Conservation (phyloP, 2,797 vertebrate genomes). For the Microchirus variegatus region DNA sequence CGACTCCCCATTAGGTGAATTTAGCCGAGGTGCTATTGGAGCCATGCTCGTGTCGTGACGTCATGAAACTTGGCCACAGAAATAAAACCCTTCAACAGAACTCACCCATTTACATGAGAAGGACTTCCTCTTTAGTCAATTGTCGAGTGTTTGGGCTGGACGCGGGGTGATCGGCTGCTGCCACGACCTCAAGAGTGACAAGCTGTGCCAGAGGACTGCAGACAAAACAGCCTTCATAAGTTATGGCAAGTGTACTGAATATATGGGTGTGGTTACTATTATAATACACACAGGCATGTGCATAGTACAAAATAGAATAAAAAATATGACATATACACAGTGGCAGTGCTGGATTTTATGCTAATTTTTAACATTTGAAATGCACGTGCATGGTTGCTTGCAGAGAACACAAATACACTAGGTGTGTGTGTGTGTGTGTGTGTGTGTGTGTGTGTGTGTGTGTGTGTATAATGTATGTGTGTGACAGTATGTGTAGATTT, state of each 20-base stretch:
- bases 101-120: conserved; percentile 49
- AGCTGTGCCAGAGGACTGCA: conserved; percentile 28
- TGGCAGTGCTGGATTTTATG: neutral
- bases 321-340: neutral
- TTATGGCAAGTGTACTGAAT: neutral
- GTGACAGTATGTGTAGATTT: conserved; percentile 11
- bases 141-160: conserved; percentile 48
- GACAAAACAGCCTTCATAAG: conserved; percentile 8
- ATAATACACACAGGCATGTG: neutral
- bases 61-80: conserved; percentile 38
- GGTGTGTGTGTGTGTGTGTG: neutral
- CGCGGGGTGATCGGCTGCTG: conserved; percentile 29
- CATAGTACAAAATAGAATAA: neutral
- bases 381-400: neutral
- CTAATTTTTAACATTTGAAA: neutral
- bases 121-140: conserved; percentile 43
- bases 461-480: neutral
- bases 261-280: conserved; percentile 2
- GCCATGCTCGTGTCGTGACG: conserved; percentile 26
- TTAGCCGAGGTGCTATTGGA: conserved; percentile 58
- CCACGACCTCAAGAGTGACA: conserved; percentile 39
- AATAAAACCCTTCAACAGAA: conserved; percentile 48
- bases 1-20: conserved; percentile 59
- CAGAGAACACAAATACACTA: neutral
- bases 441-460: conserved; percentile 1